Evolutionary conservation across 2,888 invertebrate genomes (phyloP).

Genomic region (Nymphalis urticae): DNA sequence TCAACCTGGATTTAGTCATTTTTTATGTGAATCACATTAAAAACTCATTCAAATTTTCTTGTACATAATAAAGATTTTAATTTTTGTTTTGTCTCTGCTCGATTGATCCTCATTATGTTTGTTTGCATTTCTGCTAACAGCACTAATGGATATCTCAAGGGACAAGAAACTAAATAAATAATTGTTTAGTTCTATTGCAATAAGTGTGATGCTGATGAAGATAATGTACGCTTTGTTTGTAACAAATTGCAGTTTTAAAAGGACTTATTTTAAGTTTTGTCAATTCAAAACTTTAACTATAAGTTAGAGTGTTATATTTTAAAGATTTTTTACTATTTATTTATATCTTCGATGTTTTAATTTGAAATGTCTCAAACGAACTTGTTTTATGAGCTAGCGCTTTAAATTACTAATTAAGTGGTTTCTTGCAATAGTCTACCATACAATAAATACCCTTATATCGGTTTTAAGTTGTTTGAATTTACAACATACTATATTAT

Average conservation of each 20-base stretch:
- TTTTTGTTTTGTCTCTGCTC: conserved; percentile 61
- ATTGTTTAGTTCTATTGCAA: conserved; percentile 44
- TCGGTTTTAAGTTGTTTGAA: conserved; percentile 50
- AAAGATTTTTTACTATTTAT: conserved; percentile 71
- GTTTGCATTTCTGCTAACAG: conserved; percentile 72
- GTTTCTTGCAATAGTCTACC: conserved; percentile 53
- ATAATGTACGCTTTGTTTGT: conserved; percentile 49
- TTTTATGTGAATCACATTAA: conserved; percentile 48
- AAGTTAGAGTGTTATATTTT: conserved; percentile 78
- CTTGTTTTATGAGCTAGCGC: conserved; percentile 53
- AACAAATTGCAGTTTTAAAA: conserved; percentile 62
- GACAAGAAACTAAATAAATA: conserved; percentile 47
- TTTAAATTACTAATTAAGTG: conserved; percentile 59
- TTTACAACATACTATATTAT: conserved; percentile 49
- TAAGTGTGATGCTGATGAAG: conserved; percentile 34
- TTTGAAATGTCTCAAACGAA: conserved; percentile 64
- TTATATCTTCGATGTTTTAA: conserved; percentile 62
- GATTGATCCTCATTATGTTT: conserved; percentile 71
- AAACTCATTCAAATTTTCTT: conserved; percentile 49
- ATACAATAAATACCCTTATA: conserved; percentile 53
- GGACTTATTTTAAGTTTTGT: conserved; percentile 81
- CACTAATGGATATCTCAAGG: conserved; percentile 66
- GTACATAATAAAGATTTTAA: conserved; percentile 61
- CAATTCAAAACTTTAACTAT: conserved; percentile 80
- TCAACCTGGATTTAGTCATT: conserved; percentile 56